Evolutionary conservation across 23 tunicate genomes (phyloP), one percentile per base, ranked within the genome.

Genomic region (Halocynthia aurantium): DNA sequence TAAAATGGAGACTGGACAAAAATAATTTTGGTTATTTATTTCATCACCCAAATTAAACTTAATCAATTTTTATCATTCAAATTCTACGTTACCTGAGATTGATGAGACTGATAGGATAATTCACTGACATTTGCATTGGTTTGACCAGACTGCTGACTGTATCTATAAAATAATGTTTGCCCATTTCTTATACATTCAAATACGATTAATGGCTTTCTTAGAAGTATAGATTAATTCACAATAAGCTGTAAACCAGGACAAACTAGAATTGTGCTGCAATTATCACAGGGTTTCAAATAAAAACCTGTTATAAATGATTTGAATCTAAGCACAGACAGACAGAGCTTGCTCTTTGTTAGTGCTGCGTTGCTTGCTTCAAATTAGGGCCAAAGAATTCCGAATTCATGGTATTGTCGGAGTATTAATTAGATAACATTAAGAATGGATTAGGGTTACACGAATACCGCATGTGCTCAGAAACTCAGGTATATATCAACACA

Each of bases 331-430:
- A 72, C 98, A 94, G 10, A 75, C 71, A 6, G 98, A 90, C n/a
- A 89, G 81, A 0, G 98, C 89, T 49, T 88, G 93, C 87, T 94
- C 88, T 87, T 94, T 94, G 77, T 88, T 94, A 66, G 61, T 76
- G 11, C 94, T 95, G 6, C 81, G 82, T 64, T 91, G 91, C 61
- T 85, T 11, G 97, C 88, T 31, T 6, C 18, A 56, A 91, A 78
- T 85, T 91, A 85, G 62, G n/a, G 57, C 77, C 2, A n/a, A 67
- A 67, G 17, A 19, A 17, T 21, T 67, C 4, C 13, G 12, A 17
- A 15, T 67, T 19, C 64, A 15, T 2, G 64, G 64, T 4, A 60
- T 15, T 1, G 44, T 31, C 44, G 44, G 44, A 31, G 44, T 31
- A 31, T 31, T 31, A 31, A 0, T 31, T 4, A 31, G 44, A 31